Base-by-base conservation (phyloP, 2,888 invertebrate genomes). In the Cryptus viduatorius region DNA sequence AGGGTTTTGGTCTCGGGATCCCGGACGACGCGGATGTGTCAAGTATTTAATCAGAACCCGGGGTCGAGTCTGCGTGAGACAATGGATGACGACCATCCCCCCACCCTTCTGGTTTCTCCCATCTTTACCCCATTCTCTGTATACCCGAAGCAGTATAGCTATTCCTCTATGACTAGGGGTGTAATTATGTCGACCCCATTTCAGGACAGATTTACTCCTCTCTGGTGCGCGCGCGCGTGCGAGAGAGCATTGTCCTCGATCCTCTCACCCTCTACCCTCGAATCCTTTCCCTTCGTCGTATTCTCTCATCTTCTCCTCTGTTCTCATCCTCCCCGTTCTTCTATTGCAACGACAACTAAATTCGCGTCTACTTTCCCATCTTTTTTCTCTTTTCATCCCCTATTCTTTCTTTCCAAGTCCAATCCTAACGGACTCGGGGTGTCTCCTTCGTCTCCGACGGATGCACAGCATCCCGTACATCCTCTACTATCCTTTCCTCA, bases 31-130 rank as follows among this genome's bases (percentile, higher is more conserved):
- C 90, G 89, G 92, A 92, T 92, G 93, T 93, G 93, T 93, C 93
- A 92, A 93, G 93, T 93, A 93, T 93, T 93, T 93, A 93, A 93
- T 93, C 93, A 93, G 92, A 89, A 90, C 90, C 89, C 78, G 73
- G 87, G 90, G 89, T 88, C 90, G 92, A 90, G 90, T 90, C 90
- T 91, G 89, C 88, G 89, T 88, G 90, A 92, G 91, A 93, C 92
- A 93, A 93, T 93, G 91, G 92, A 90, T 88, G 89, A 88, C 79
- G 82, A 80, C 79, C 85, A 85, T 85, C 86, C 87, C 84, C 79
- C 50, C 75, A 69, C 67, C 83, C 50, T 78, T 81, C 19, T 84
- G 75, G 72, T 82, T 86, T 87, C 88, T 87, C 46, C 79, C 69
- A 31, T 42, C 50, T 68, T 73, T 76, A 68, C 31, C 69, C 42